These are phyloP conservation scores for Phymatocera aterrima DNA, from an alignment of 2,888 invertebrate species.

Conservation along the genomic window DNA sequence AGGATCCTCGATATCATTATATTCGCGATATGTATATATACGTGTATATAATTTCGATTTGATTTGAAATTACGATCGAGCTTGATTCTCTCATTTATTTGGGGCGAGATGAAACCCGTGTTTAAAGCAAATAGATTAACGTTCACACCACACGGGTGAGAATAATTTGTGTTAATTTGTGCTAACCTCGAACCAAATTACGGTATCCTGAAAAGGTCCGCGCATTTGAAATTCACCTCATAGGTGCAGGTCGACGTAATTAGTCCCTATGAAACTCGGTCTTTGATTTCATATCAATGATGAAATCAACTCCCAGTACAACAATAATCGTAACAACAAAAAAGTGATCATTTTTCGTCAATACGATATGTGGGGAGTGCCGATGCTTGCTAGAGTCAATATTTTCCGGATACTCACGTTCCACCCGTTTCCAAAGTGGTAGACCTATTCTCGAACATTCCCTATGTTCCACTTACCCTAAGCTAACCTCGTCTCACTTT, in stretches of 20 bases:
- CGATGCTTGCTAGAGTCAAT: not conserved
- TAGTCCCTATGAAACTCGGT: not conserved
- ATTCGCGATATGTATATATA: not conserved
- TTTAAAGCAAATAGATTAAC: not conserved
- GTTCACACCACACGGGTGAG: not conserved
- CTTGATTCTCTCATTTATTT: not conserved
- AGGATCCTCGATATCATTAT: not conserved
- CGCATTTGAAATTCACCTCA: not conserved
- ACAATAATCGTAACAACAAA: not conserved
- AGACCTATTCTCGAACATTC: constrained; percentile 22
- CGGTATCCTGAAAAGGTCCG: not conserved
- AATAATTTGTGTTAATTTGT: constrained; percentile 21
- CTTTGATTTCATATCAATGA: not conserved
- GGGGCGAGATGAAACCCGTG: not conserved
- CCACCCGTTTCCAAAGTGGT: not conserved
- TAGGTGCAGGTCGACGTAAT: not conserved
- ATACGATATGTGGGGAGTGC: not conserved
- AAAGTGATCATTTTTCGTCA: not conserved
- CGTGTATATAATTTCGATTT: constrained; percentile 35
- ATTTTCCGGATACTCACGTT: not conserved
- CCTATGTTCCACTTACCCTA: constrained; percentile 19
- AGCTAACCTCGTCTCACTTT: constrained; percentile 18
- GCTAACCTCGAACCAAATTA: constrained; percentile 9
- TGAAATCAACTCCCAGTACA: not conserved
- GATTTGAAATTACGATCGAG: constrained; percentile 22